Conservation (phyloP, 2,888 invertebrate species). For the Stictocephala bisonia region DNA sequence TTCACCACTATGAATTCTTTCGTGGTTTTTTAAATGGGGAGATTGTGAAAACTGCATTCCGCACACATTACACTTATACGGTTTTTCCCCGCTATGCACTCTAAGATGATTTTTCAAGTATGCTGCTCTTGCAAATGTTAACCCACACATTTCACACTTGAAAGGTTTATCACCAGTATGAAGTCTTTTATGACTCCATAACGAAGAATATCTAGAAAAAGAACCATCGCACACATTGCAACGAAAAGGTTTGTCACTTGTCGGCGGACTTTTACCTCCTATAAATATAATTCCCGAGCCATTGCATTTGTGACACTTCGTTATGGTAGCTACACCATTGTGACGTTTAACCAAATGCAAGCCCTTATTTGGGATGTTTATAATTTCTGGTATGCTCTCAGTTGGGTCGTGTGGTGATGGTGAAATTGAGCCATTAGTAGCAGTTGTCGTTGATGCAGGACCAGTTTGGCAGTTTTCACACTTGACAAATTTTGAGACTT, state of each 20-base stretch:
- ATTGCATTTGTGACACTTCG: slow-evolving; percentile 90
- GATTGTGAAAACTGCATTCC: slow-evolving; percentile 93
- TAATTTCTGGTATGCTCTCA: slow-evolving; percentile 45
- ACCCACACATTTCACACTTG: slow-evolving; percentile 88
- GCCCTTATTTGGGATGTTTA: slow-evolving; percentile 63
- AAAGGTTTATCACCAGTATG: slow-evolving; percentile 88
- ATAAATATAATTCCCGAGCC: slow-evolving; percentile 88
- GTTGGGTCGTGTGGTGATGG: slow-evolving; percentile 40
- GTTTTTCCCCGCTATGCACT: slow-evolving; percentile 79
- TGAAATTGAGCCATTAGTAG: slow-evolving; percentile 46
- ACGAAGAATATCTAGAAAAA: slow-evolving; percentile 75
- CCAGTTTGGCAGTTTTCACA: slow-evolving; percentile 60
- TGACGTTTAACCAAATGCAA: slow-evolving; percentile 86
- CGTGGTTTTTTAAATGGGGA: slow-evolving; percentile 89
- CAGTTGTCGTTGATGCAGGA: slow-evolving; percentile 44
- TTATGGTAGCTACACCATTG: slow-evolving; percentile 83
- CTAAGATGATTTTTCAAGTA: slow-evolving; percentile 90
- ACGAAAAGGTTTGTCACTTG: slow-evolving; percentile 82
- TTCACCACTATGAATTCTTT: slow-evolving; percentile 88
- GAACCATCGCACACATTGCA: slow-evolving; percentile 83
- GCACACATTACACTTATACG: slow-evolving; percentile 81
- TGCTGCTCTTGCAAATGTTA: slow-evolving; percentile 91
- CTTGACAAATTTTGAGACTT: slow-evolving; percentile 59
- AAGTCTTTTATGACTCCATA: slow-evolving; percentile 90
- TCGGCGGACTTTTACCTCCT: slow-evolving; percentile 64